Conservation (phyloP, 1,140 invertebrate genomes). For the Aphaenogaster ashmeadi region DNA sequence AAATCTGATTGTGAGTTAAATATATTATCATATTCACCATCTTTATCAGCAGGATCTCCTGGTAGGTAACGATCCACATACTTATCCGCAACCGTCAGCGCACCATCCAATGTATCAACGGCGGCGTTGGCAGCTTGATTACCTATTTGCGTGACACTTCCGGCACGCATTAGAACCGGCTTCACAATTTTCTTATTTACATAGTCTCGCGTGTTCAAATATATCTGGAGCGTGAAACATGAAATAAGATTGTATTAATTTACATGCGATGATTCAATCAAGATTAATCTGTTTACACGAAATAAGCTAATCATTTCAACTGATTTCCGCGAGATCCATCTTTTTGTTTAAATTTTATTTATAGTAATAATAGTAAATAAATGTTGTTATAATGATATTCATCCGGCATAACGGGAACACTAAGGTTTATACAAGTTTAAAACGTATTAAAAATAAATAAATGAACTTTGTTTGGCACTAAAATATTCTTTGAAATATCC, state of each 20-base stretch:
- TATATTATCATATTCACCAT: constrained; percentile 76
- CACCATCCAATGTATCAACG: constrained; percentile 90
- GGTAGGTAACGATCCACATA: constrained; percentile 94
- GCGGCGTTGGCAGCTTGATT: constrained; percentile 91
- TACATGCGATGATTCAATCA: not conserved
- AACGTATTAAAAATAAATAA: too few species aligned
- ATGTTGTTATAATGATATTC: not conserved
- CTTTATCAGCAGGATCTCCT: constrained; percentile 89
- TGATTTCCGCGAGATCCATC: not conserved
- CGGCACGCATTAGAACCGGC: constrained; percentile 91
- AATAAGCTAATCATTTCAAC: not conserved
- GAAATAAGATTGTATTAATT: not conserved
- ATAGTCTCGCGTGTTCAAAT: constrained; percentile 92
- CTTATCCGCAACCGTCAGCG: constrained; percentile 91
- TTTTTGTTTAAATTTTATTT: not conserved
- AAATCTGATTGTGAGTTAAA: not conserved
- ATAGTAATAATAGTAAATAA: constrained; percentile 7
- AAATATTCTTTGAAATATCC: too few species aligned
- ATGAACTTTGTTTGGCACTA: too few species aligned
- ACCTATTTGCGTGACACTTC: constrained; percentile 92
- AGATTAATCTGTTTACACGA: constrained; percentile 12
- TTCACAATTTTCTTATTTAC: constrained; percentile 90
- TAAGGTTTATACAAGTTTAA: too few species aligned
- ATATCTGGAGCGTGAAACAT: constrained; percentile 88
- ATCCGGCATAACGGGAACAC: too few species aligned